Conservation (phyloP, 1,140 invertebrate species). For the Platyscapa corneri region DNA sequence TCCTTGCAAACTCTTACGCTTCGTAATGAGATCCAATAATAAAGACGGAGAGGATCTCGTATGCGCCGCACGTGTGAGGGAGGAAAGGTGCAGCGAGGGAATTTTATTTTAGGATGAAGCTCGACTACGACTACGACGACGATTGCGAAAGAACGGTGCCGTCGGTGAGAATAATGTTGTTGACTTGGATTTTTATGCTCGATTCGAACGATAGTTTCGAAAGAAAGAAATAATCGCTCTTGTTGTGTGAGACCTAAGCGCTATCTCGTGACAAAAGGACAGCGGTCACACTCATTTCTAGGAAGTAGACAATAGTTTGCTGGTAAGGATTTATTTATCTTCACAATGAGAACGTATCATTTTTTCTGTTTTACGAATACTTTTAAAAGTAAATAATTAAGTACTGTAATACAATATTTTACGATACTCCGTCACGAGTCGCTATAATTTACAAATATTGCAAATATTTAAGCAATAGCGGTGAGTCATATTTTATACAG, state of each 20-base stretch:
- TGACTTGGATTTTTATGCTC: neutral
- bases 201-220: neutral
- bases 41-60: neutral
- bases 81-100: neutral
- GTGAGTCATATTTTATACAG: neutral
- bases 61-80: neutral
- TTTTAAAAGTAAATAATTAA: neutral
- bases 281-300: neutral
- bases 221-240: neutral
- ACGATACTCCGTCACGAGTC: neutral
- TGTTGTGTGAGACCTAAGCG: neutral
- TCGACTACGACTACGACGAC: neutral
- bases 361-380: neutral
- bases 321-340: neutral
- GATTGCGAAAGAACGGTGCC: neutral
- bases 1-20: neutral
- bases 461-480: conserved; percentile 5
- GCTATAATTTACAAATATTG: conserved; percentile 2
- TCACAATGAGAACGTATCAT: neutral
- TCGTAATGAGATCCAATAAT: conserved; percentile 42
- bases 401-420: neutral
- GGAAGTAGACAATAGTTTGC: conserved; percentile 1
- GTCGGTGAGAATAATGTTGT: neutral
- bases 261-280: neutral
- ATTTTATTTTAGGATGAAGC: neutral